A percentile compares a stretch with the other conserved stretches of the same genome.
Evolutionary conservation across 2,888 invertebrate genomes (phyloP).

Genomic region (Latrodectus hesperus): DNA sequence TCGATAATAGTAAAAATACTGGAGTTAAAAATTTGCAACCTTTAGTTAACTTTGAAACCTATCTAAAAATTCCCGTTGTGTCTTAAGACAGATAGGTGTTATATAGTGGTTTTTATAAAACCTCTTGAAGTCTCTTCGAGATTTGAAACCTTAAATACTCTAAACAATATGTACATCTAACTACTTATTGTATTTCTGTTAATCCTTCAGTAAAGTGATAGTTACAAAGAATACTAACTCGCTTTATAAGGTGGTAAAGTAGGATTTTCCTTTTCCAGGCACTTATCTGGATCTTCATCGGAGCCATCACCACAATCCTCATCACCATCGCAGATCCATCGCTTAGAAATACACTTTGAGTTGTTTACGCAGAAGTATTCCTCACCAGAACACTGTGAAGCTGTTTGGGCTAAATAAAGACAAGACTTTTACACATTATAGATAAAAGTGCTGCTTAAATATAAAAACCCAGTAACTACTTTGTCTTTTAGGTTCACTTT

Average conservation of each 20-base stretch:
- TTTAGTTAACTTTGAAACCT: background rate
- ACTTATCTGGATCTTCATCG: slow-evolving; percentile 82
- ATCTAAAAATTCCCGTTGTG: background rate
- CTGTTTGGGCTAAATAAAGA: slow-evolving; percentile 73
- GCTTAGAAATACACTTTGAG: slow-evolving; percentile 71
- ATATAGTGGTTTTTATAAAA: too few relatives aligned
- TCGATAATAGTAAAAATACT: too few relatives aligned
- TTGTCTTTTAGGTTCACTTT: background rate
- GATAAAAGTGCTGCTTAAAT: background rate
- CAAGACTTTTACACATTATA: background rate
- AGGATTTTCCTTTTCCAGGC: slow-evolving; percentile 5
- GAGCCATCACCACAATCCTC: slow-evolving; percentile 90
- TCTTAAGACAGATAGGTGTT: too few relatives aligned
- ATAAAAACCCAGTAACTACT: slow-evolving; percentile 75
- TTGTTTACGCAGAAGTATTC: slow-evolving; percentile 37
- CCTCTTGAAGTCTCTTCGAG: too few relatives aligned
- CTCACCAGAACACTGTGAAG: slow-evolving; percentile 20
- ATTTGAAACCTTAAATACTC: too few relatives aligned
- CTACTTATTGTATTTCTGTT: too few relatives aligned
- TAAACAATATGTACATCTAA: too few relatives aligned
- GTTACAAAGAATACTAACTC: background rate
- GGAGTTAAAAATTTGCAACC: background rate
- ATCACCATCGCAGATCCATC: slow-evolving; percentile 91
- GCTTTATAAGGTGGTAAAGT: slow-evolving; percentile 24
- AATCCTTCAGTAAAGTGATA: too few relatives aligned